Conservation (phyloP, 2,797 vertebrate species). For the Poeciliopsis paucimaculata region DNA sequence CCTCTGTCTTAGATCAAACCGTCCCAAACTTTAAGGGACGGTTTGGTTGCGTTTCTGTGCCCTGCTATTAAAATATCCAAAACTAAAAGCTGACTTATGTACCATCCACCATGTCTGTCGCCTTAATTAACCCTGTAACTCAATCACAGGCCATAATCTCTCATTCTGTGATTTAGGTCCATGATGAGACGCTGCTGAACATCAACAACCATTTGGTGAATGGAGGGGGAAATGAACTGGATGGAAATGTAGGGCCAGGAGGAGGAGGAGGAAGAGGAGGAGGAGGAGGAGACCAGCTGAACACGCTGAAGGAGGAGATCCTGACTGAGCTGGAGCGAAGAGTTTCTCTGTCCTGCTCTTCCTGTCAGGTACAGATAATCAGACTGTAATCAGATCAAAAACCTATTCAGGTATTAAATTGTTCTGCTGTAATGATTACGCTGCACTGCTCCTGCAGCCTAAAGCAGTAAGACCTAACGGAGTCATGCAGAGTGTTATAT, state of each 20-base stretch:
- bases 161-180: slow-evolving; percentile 62
- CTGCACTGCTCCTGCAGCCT: slow-evolving; percentile 5
- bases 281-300: slow-evolving; percentile 58
- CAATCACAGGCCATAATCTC: neutral
- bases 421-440: neutral
- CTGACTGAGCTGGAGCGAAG: slow-evolving; percentile 85
- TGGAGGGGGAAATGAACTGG: slow-evolving; percentile 61
- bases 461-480: slow-evolving; percentile 29
- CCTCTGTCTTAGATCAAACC: neutral
- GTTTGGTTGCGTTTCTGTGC: neutral
- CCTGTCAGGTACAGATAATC: slow-evolving; percentile 79
- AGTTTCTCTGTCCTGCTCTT: slow-evolving; percentile 85
- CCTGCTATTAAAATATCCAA: neutral
- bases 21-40: neutral
- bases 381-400: neutral
- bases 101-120: neutral
- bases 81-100: neutral
- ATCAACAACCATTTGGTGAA: slow-evolving; percentile 85
- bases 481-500: slow-evolving; percentile 12
- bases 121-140: neutral
- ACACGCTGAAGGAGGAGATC: slow-evolving; percentile 72
- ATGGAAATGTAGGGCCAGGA: slow-evolving; percentile 29
- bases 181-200: slow-evolving; percentile 85
- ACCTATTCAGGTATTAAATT: neutral
- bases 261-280: slow-evolving; percentile 2